Evolutionary conservation across 2,797 vertebrate genomes (phyloP).

Genomic region (Tarsius wallacei): DNA sequence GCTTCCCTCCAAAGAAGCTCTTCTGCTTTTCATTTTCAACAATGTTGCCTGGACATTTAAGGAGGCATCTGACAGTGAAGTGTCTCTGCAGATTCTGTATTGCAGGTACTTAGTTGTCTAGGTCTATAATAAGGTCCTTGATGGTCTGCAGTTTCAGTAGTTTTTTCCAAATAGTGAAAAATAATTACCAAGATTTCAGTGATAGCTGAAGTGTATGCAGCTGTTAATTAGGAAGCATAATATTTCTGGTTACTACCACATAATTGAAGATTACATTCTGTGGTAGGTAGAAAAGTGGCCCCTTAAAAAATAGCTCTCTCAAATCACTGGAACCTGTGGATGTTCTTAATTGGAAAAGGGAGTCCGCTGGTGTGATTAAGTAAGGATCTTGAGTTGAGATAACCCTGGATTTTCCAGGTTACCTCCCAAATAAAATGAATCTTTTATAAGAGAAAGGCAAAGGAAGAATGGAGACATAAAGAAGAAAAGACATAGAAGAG

Average conservation of each 20-base stretch:
- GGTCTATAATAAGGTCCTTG: slow-evolving; percentile 77
- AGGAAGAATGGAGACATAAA: neutral
- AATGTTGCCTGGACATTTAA: slow-evolving; percentile 67
- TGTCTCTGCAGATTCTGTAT: slow-evolving; percentile 45
- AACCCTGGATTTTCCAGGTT: neutral
- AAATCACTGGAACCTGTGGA: neutral
- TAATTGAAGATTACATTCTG: slow-evolving; percentile 63
- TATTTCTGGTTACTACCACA: slow-evolving; percentile 77
- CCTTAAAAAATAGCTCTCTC: neutral
- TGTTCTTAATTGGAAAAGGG: neutral
- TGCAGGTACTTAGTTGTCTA: slow-evolving; percentile 85
- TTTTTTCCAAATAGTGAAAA: slow-evolving; percentile 77
- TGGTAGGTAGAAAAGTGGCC: neutral
- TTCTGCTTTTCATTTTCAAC: slow-evolving; percentile 59
- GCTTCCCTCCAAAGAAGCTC: slow-evolving; percentile 23
- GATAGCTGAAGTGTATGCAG: slow-evolving; percentile 69
- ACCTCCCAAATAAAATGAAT: neutral
- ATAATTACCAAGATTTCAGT: slow-evolving; percentile 70
- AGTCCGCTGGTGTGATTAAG: neutral
- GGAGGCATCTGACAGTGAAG: slow-evolving; percentile 70
- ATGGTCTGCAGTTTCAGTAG: slow-evolving; percentile 72
- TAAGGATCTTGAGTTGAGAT: neutral
- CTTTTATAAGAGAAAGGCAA: neutral
- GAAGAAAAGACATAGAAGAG: neutral
- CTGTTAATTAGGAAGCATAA: slow-evolving; percentile 55